phyloP scores from a whole-genome alignment of 2,888 invertebrate species.

The Eumerus sabulonum region DNA sequence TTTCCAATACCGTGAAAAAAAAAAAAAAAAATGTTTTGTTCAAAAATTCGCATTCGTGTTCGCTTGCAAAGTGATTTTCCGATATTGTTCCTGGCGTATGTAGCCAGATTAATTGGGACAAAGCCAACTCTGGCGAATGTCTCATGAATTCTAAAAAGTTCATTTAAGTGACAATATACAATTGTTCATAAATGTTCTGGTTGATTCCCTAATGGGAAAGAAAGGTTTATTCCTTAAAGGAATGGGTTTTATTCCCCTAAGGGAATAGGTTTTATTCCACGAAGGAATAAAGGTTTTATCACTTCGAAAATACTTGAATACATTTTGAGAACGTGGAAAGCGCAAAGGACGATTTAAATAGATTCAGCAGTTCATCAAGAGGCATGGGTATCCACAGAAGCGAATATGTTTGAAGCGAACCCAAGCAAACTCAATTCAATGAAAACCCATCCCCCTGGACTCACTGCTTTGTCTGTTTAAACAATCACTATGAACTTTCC shows the following conservation, averaged over 20 bases:
- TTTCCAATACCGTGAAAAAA: no score
- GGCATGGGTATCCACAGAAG: constrained; percentile 10
- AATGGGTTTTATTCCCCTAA: constrained; percentile 2
- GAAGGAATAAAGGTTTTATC: constrained; percentile 6
- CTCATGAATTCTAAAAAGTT: neutral
- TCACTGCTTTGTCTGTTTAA: neutral
- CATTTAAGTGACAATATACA: constrained; percentile 7
- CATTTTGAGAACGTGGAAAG: constrained; percentile 63
- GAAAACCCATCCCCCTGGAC: constrained; percentile 3
- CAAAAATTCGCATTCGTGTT: no score
- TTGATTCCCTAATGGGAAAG: no score
- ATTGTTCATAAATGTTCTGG: neutral
- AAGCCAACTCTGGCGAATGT: constrained; percentile 62
- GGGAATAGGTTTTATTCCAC: neutral
- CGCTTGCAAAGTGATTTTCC: no score
- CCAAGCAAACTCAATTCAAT: neutral
- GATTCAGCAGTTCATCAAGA: constrained; percentile 14
- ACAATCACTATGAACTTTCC: constrained; percentile 22
- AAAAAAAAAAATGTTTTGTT: no score
- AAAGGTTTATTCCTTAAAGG: neutral
- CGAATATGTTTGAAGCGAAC: constrained; percentile 6
- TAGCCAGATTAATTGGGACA: constrained; percentile 20
- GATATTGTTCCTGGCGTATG: no score
- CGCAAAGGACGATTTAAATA: constrained; percentile 10
- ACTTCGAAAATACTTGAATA: constrained; percentile 34